Conservation (phyloP, 2,113 vertebrate genomes). For the Ahaetulla prasina region DNA sequence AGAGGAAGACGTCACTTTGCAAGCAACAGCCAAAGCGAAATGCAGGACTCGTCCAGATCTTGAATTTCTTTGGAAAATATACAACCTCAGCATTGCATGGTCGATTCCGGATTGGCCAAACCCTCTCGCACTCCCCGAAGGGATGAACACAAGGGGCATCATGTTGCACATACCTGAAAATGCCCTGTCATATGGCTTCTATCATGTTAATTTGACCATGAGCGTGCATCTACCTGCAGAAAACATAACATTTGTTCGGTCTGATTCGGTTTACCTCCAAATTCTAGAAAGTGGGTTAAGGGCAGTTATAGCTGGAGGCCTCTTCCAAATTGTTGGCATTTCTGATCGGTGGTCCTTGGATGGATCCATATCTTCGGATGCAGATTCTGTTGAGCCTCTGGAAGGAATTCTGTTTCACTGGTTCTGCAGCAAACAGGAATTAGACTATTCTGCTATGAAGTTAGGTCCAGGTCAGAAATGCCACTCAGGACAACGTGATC, state of each 20-base stretch:
- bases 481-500: slow-evolving; percentile 31
- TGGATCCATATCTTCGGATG: slow-evolving; percentile 55
- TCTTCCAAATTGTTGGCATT: slow-evolving; percentile 27
- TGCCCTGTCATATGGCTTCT: slow-evolving; percentile 41
- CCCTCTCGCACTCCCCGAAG: fast-evolving
- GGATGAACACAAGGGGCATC: fast-evolving
- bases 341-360: slow-evolving; percentile 56
- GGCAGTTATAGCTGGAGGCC: slow-evolving; percentile 48
- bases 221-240: neutral
- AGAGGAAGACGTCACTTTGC: neutral
- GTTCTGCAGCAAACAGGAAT: slow-evolving; percentile 61
- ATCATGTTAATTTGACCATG: slow-evolving; percentile 53
- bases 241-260: fast-evolving
- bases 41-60: fast-evolving
- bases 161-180: slow-evolving; percentile 30
- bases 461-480: slow-evolving; percentile 27
- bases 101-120: slow-evolving; percentile 23
- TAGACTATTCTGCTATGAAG: slow-evolving; percentile 1
- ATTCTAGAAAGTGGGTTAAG: slow-evolving; percentile 25
- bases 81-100: fast-evolving
- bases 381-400: slow-evolving; percentile 19
- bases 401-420: slow-evolving; percentile 57
- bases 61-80: slow-evolving; percentile 42
- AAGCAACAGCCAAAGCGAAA: neutral
- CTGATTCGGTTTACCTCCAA: slow-evolving; percentile 23